A percentile compares a stretch with the other conserved stretches of the same genome.
Conservation (phyloP, 2,888 invertebrate species). For the Aelia acuminata region DNA sequence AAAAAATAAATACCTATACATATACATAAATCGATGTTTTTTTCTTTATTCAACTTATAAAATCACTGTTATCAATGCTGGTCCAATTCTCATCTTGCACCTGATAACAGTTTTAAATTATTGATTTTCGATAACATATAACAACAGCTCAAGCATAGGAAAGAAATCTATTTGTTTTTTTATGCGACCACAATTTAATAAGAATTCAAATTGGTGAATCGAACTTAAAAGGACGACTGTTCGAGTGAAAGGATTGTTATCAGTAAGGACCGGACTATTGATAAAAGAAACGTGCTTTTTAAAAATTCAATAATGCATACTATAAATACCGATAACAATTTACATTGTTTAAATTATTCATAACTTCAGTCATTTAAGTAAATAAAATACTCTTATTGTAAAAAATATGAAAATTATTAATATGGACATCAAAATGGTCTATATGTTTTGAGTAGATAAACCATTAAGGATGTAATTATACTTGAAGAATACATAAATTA, state of each 20-base stretch:
- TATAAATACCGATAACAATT: background rate
- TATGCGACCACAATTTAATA: background rate
- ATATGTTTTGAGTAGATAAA: too few species aligned
- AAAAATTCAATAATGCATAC: background rate
- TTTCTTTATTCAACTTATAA: background rate
- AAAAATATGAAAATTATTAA: too few species aligned
- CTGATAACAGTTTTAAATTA: background rate
- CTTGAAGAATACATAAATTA: too few species aligned
- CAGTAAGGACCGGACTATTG: background rate
- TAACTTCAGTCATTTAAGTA: too few species aligned
- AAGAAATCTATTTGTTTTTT: background rate
- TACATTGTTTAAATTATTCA: background rate
- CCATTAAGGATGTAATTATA: too few species aligned
- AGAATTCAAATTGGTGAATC: background rate
- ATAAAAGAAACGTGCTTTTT: background rate
- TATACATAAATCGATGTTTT: too few species aligned
- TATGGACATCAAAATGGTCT: too few species aligned
- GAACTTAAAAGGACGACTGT: background rate
- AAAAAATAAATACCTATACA: background rate
- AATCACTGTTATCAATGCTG: background rate
- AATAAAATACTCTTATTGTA: too few species aligned
- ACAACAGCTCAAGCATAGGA: background rate
- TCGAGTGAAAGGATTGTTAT: background rate
- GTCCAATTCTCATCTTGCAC: background rate
- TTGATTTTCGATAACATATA: background rate